phyloP scores from a whole-genome alignment of 2,888 invertebrate species.

The Eudasyphora cyanicolor region DNA sequence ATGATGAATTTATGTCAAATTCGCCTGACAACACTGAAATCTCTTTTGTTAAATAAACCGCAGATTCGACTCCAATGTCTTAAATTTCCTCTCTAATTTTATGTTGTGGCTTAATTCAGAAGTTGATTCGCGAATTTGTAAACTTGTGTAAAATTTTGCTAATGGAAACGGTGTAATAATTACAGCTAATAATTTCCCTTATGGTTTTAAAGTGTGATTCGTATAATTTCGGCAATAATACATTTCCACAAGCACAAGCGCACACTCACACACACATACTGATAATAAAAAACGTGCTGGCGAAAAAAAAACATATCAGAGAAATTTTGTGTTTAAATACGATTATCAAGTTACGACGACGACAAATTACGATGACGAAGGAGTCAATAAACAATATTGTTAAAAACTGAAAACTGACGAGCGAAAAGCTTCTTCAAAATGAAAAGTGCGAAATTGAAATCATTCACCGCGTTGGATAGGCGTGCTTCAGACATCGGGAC shows the following conservation, averaged over 20 bases:
- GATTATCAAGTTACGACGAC: background rate
- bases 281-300: background rate
- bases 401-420: background rate
- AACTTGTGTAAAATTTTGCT: too few relatives aligned
- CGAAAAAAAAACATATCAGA: background rate
- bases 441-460: background rate
- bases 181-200: background rate
- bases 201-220: background rate
- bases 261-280: background rate
- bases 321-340: background rate
- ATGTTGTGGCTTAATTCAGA: too few relatives aligned
- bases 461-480: background rate
- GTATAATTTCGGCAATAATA: slow-evolving; percentile 3
- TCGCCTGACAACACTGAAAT: too few relatives aligned
- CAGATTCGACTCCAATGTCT: too few relatives aligned
- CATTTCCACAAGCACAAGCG: background rate
- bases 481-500: slow-evolving; percentile 1
- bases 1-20: too few relatives aligned
- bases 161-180: background rate
- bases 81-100: too few relatives aligned
- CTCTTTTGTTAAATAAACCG: too few relatives aligned
- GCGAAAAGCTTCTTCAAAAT: background rate
- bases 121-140: too few relatives aligned
- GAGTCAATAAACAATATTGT: background rate
- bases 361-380: background rate